These are phyloP conservation scores for Chelmon rostratus DNA, from an alignment of 2,797 vertebrate genomes.

Conservation along the genomic window DNA sequence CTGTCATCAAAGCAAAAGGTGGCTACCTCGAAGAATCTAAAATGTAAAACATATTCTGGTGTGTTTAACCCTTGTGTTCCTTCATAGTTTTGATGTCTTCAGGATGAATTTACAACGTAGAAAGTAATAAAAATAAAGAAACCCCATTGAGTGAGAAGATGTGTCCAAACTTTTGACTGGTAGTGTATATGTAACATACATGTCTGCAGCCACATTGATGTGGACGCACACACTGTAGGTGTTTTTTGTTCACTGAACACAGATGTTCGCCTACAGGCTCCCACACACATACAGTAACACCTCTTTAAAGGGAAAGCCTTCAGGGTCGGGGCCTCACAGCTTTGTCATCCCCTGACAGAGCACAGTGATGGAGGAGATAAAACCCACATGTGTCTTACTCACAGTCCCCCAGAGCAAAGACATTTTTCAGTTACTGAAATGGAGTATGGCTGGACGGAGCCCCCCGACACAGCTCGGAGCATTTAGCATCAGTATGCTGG, in stretches of 20 bases:
- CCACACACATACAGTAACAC: slow-evolving; percentile 8
- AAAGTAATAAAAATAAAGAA: no score
- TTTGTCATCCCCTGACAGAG: slow-evolving; percentile 52
- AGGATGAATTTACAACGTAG: no score
- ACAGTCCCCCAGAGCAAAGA: slow-evolving; percentile 48
- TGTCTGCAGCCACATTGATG: slow-evolving; percentile 3
- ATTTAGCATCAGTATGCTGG: slow-evolving; percentile 44
- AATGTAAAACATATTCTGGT: no score
- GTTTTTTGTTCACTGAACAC: slow-evolving; percentile 12
- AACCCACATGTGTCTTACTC: slow-evolving; percentile 39
- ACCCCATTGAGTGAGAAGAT: no score
- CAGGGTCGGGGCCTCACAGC: slow-evolving; percentile 25
- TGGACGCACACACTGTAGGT: slow-evolving; percentile 5
- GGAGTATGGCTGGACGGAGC: slow-evolving; percentile 37
- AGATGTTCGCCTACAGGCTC: background rate
- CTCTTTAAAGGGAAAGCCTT: slow-evolving; percentile 35
- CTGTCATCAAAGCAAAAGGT: no score
- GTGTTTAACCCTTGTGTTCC: no score
- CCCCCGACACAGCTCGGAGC: slow-evolving; percentile 20
- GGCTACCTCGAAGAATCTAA: no score
- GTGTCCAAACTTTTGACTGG: no score
- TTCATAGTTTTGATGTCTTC: no score
- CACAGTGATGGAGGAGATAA: slow-evolving; percentile 49
- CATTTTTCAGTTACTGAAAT: slow-evolving; percentile 41
- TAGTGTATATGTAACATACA: background rate